Evolutionary conservation across 2,113 vertebrate species (phyloP).

Genomic region (Corvus moneduloides): DNA sequence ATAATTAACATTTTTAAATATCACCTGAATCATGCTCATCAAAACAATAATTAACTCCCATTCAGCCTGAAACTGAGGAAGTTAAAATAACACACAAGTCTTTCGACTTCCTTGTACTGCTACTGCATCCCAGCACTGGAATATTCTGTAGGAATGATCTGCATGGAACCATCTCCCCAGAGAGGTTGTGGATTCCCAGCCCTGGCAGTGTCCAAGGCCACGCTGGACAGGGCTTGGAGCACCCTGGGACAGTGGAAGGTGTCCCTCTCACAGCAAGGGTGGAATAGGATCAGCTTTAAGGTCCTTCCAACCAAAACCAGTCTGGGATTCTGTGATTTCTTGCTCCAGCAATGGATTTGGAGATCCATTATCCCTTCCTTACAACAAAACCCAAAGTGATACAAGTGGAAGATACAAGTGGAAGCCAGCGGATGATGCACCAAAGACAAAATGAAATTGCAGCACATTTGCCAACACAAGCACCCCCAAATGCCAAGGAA

Average conservation of each 20-base stretch:
- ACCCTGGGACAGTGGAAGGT: rapidly evolving
- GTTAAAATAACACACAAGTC: background rate
- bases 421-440: background rate
- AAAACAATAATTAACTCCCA: slow-evolving; percentile 2
- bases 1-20: background rate
- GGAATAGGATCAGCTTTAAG: rapidly evolving
- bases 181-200: background rate
- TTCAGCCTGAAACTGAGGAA: background rate
- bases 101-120: background rate
- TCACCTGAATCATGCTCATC: background rate
- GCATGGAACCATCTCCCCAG: background rate
- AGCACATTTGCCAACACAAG: rapidly evolving
- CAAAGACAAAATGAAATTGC: rapidly evolving
- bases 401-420: background rate
- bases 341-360: background rate
- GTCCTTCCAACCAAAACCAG: background rate
- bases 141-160: background rate
- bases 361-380: background rate
- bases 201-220: background rate
- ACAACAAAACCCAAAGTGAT: background rate
- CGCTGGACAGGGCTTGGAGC: background rate
- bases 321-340: background rate
- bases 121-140: background rate
- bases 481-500: background rate
- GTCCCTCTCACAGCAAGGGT: background rate